Percentiles rank a stretch among this genome's conserved stretches.
Conservation (phyloP, 2,888 invertebrate species). For the Cerastis rubricosa region DNA sequence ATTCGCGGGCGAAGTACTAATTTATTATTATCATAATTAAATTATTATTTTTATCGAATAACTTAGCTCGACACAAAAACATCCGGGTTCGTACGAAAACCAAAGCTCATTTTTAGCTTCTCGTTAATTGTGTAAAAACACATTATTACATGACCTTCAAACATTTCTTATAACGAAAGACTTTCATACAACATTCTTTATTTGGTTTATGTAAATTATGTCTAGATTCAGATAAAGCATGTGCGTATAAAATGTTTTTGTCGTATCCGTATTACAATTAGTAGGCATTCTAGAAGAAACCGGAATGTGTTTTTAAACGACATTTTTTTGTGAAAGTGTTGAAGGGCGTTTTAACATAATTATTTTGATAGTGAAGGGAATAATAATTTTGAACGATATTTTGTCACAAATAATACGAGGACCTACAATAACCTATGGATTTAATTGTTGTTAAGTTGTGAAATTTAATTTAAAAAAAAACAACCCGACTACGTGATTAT, state of each 20-base stretch:
- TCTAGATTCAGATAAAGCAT: slow-evolving; percentile 32
- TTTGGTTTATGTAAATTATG: slow-evolving; percentile 40
- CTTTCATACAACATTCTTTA: slow-evolving; percentile 50
- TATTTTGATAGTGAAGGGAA: slow-evolving; percentile 21
- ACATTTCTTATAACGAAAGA: slow-evolving; percentile 40
- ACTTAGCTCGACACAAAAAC: slow-evolving; percentile 3
- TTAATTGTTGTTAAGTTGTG: not conserved
- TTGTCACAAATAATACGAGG: not conserved
- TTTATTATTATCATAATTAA: not conserved
- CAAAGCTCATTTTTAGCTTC: not conserved
- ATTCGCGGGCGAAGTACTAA: no score
- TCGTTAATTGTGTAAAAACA: slow-evolving; percentile 7
- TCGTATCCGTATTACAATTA: slow-evolving; percentile 43
- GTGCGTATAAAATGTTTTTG: slow-evolving; percentile 27
- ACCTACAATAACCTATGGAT: not conserved
- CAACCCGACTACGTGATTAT: not conserved
- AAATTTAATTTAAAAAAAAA: not conserved
- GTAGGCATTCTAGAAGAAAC: slow-evolving; percentile 35
- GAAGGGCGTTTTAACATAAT: slow-evolving; percentile 41
- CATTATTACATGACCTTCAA: slow-evolving; percentile 32
- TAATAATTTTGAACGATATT: not conserved
- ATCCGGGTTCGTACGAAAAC: slow-evolving; percentile 28
- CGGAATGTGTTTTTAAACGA: slow-evolving; percentile 27
- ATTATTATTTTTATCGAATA: not conserved
- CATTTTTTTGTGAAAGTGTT: slow-evolving; percentile 43